Evolutionary conservation across 1,140 invertebrate species (phyloP).

Genomic region (Trichomalopsis sarcophagae): DNA sequence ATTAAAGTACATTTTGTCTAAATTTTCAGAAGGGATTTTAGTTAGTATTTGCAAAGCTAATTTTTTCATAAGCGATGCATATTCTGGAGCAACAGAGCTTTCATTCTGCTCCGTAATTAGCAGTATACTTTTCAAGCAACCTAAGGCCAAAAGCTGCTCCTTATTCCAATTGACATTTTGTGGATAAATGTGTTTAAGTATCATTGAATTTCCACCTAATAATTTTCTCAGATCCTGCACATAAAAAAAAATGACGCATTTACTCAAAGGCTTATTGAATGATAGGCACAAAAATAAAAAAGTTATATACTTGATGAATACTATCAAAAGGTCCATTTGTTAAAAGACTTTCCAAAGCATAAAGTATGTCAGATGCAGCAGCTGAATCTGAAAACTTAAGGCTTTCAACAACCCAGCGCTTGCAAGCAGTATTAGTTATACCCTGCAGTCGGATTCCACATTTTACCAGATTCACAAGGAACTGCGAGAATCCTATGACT

Average conservation of each 20-base stretch:
- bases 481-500: slow-evolving; percentile 70
- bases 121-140: slow-evolving; percentile 67
- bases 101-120: slow-evolving; percentile 55
- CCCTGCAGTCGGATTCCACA: slow-evolving; percentile 65
- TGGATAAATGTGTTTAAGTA: slow-evolving; percentile 59
- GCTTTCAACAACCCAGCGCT: slow-evolving; percentile 69
- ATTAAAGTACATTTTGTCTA: slow-evolving; percentile 61
- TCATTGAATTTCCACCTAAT: slow-evolving; percentile 56
- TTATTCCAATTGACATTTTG: slow-evolving; percentile 60
- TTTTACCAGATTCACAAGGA: slow-evolving; percentile 69
- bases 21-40: slow-evolving; percentile 54
- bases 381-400: slow-evolving; percentile 59
- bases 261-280: neutral
- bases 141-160: slow-evolving; percentile 62
- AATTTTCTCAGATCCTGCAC: slow-evolving; percentile 64
- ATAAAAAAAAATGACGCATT: slow-evolving; percentile 34
- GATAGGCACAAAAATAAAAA: neutral
- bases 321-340: slow-evolving; percentile 57
- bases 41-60: slow-evolving; percentile 59
- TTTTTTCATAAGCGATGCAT: slow-evolving; percentile 59
- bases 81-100: slow-evolving; percentile 56
- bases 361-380: slow-evolving; percentile 58
- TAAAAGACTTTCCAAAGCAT: slow-evolving; percentile 63
- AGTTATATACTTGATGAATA: slow-evolving; percentile 59
- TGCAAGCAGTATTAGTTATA: slow-evolving; percentile 63